These are phyloP conservation scores for Aphodius granarius DNA, from an alignment of 2,888 invertebrate species.

Conservation along the genomic window DNA sequence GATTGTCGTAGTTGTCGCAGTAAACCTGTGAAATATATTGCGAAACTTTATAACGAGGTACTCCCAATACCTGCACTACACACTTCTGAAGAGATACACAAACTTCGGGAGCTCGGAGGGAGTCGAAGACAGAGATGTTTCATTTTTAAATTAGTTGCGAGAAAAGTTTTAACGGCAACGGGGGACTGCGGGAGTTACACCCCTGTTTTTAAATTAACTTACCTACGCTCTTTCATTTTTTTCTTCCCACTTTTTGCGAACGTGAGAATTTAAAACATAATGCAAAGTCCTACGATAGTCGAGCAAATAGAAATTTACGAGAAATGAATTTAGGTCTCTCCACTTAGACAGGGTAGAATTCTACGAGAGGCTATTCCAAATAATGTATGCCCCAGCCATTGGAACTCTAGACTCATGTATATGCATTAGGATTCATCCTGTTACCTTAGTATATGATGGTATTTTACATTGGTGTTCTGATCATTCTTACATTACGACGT, in stretches of 20 bases:
- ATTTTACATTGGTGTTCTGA: neutral
- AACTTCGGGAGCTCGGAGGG: neutral
- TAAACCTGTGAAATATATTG: constrained; percentile 9
- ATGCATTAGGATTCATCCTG: neutral
- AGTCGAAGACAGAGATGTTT: constrained; percentile 9
- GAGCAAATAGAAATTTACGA: constrained; percentile 5
- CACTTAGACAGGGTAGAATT: neutral
- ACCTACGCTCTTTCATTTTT: neutral
- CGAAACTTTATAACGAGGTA: constrained; percentile 14
- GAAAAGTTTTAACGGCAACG: constrained; percentile 12
- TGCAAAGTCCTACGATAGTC: neutral
- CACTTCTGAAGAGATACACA: constrained; percentile 2
- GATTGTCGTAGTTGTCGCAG: neutral
- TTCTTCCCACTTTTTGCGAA: neutral
- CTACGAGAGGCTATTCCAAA: neutral
- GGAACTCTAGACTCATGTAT: constrained; percentile 8
- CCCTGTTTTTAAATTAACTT: constrained; percentile 11
- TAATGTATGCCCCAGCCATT: constrained; percentile 7
- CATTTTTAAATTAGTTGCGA: constrained; percentile 14
- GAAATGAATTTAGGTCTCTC: neutral
- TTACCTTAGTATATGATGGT: neutral
- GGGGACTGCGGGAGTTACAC: neutral
- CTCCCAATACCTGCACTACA: constrained; percentile 4
- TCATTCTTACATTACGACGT: neutral
- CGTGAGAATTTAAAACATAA: neutral